Conservation (phyloP, 2,113 vertebrate genomes). For the Leuciscus idus region DNA sequence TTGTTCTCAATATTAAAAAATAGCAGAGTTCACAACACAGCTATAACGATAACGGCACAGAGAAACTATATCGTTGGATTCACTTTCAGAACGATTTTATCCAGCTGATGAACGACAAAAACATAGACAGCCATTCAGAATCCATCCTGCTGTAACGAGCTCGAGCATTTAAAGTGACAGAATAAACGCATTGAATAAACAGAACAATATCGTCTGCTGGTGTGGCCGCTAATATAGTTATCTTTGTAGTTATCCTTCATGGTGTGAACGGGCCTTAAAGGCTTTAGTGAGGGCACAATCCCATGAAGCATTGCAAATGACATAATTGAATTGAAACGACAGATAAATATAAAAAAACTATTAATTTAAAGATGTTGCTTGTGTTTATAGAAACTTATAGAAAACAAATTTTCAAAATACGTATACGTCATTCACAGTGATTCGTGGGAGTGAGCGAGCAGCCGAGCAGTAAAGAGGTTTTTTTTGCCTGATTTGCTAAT, state of each 20-base stretch:
- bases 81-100: no score
- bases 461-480: no score
- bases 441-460: no score
- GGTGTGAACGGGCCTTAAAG: background rate
- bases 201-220: background rate
- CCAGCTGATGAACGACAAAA: background rate
- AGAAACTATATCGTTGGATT: background rate
- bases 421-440: no score
- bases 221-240: background rate
- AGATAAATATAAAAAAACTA: no score
- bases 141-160: background rate
- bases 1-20: fast-evolving
- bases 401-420: no score
- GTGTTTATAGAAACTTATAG: no score
- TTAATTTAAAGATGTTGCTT: no score
- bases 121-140: background rate
- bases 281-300: background rate
- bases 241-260: background rate
- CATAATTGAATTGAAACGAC: background rate
- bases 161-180: background rate
- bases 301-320: background rate
- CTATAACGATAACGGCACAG: no score
- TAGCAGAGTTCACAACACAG: no score
- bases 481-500: no score
- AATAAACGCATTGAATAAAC: background rate